Evolutionary conservation across 2,888 invertebrate species (phyloP), one percentile per base, ranked within the genome.

Genomic region (Parapristionchus giblindavisi): DNA sequence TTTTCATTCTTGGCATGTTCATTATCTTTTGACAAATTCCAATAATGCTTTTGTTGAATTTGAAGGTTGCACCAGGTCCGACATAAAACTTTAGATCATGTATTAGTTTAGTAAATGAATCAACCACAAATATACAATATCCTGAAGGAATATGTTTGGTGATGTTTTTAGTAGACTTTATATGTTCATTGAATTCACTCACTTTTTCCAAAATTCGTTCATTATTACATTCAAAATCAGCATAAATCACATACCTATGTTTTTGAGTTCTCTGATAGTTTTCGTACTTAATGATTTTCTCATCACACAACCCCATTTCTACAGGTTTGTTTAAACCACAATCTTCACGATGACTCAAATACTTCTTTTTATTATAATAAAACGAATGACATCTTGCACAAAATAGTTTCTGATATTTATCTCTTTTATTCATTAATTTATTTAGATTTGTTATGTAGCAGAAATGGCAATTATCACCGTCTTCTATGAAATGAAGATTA

Each of bases 201-300:
- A n/a, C n/a, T n/a, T n/a, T n/a, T n/a, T n/a, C n/a, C n/a, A n/a
- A n/a, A n/a, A n/a, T n/a, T n/a, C n/a, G n/a, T n/a, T 78, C 4
- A 29, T 77, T 80, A 0, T 77, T 72, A 75, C 29, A 56, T 72
- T 80, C 80, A 75, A 80, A 79, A 48, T 80, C 80, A 36, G 77
- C 75, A 73, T 80, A 80, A 51, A 76, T 75, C 21, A 81, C 76
- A 48, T 74, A 81, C 56, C 79, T 38, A 76, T 78, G 78, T 36
- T 77, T 81, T 68, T 81, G 81, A n/a, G 81, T 79, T 43, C 77
- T 81, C 1, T 63, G 36, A 56, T 76, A 65, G 34, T 77, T 80
- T 76, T 75, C 29, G 60, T 78, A 80, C 51, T 80, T 63, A 24
- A 77, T 63, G 21, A 21, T 56, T 73, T 77, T 43, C 60, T 78